Percentiles rank a stretch among this genome's conserved stretches.
Conservation (phyloP, 2,797 vertebrate species). For the Meda fulgida region DNA sequence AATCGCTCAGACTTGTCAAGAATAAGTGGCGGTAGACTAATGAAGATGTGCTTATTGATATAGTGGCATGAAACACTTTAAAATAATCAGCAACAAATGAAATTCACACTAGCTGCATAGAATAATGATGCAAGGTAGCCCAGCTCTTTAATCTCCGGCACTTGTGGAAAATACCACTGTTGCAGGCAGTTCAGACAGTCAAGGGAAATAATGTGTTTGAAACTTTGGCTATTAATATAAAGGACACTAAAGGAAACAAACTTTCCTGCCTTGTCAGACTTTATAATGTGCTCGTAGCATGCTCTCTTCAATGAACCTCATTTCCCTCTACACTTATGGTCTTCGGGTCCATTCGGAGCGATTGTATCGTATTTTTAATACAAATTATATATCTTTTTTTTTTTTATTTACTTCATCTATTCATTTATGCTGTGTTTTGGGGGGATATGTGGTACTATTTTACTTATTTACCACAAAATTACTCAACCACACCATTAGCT, state of each 20-base stretch:
- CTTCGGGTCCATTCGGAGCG: too few species aligned
- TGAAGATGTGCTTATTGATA: slow-evolving; percentile 79
- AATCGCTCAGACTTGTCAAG: slow-evolving; percentile 76
- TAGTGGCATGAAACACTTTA: slow-evolving; percentile 70
- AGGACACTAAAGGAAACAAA: neutral
- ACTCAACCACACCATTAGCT: too few species aligned
- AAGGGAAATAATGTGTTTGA: slow-evolving; percentile 7
- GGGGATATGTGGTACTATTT: too few species aligned
- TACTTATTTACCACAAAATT: too few species aligned
- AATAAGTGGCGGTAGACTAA: slow-evolving; percentile 76
- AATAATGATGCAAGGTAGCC: slow-evolving; percentile 62
- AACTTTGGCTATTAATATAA: slow-evolving; percentile 20
- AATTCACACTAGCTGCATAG: slow-evolving; percentile 57
- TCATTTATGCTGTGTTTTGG: too few species aligned
- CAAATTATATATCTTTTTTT: too few species aligned
- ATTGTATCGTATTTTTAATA: too few species aligned
- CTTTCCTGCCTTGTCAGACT: neutral
- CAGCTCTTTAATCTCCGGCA: slow-evolving; percentile 62
- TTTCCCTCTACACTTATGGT: too few species aligned
- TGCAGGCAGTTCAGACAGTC: slow-evolving; percentile 8
- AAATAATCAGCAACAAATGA: slow-evolving; percentile 69
- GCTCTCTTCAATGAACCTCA: neutral
- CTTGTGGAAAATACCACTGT: slow-evolving; percentile 13
- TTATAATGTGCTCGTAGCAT: neutral
- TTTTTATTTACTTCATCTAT: too few species aligned